Base-by-base conservation (phyloP, 2,797 vertebrate species). In the Pangasius sanitwongsei region DNA sequence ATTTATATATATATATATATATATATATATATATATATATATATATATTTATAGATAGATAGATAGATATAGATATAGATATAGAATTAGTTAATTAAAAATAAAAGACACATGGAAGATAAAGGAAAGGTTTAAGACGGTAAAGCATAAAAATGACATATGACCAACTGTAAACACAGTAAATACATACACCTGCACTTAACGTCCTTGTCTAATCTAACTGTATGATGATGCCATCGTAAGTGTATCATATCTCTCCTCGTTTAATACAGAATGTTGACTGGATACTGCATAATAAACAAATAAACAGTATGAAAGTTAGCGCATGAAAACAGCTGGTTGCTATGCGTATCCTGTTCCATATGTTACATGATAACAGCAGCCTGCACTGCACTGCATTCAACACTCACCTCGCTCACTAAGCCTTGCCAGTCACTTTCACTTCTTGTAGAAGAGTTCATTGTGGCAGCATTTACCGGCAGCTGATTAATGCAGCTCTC, bases 371-470 rank as follows among this genome's bases (percentile, higher is more conserved):
- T 48, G 61, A n/a, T 13, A 41, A 13, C 82, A 82, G 20, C 63
- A 82, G 16, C 55, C 55, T 37, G 61, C 41, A 44, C 50, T 41
- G 48, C 44, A 6, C 16, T 20, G 1, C 20, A 6, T 41, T 53
- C 84, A 89, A 90, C 94, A 92, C 97, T 98, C 96, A 99, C 98
- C 98, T 99, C 98, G 92, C 93, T 97, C 88, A 97, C 94, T 93
- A 99, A 94, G 83, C 97, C 97, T 94, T 98, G 98, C 97, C 97
- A 98, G 94, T 99, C 98, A 92, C 96, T 97, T 93, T 99, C 98
- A 90, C 94, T 97, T 89, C 97, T 96, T 87, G 94, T 93, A 90
- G 94, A 92, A 59, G 93, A 85, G 87, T 96, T 95, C 98, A 98
- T 98, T 90, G 90, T 55, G 41, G n/a, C 53, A 37, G 81, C 23